Evolutionary conservation across 2,888 invertebrate genomes (phyloP), one percentile per base, ranked within the genome.

Genomic region (Drosophila eohydei): DNA sequence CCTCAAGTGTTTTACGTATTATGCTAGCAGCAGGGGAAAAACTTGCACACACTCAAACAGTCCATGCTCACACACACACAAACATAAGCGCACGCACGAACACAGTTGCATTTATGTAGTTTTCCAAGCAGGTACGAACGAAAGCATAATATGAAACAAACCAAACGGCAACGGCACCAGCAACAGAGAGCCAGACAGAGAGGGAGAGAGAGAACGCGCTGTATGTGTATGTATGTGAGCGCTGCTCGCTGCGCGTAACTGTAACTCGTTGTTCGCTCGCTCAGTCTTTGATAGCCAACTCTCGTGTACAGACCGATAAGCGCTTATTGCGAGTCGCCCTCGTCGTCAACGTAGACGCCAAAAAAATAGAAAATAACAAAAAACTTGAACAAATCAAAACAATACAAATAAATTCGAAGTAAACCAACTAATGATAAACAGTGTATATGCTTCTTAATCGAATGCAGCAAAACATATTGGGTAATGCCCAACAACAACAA

Each of bases 211-310:
- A 44, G 57, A n/a, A 58, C 14, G 32, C 4, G 16, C 50, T 21
- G 52, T 59, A 48, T 67, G 58, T 71, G 40, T 54, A 55, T 63
- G 67, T 69, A 32, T 61, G 56, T 40, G 70, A 46, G 62, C 65
- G 80, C 52, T 67, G 73, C 44, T 63, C 71, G 74, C 71, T 80
- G 74, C 80, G 85, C 76, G 85, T 83, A 88, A 84, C 85, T 84
- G 83, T 84, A 84, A 71, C 86, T 89, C 82, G 80, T 63, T 61
- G 80, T 44, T 66, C 50, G 69, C 57, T 78, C 71, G 74, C 61
- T 91, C 91, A 92, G 92, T 92, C 92, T 91, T 92, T 92, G 90
- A 92, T 90, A 91, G 91, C 86, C 90, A 90, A 91, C 91, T 89
- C 90, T 91, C 91, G 91, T 91, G 91, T 88, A 84, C 88, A 89